Percentiles rank a stretch among this genome's conserved stretches.
phyloP scores from a whole-genome alignment of 2,113 vertebrate genomes.

The Marcusenius ussheri region DNA sequence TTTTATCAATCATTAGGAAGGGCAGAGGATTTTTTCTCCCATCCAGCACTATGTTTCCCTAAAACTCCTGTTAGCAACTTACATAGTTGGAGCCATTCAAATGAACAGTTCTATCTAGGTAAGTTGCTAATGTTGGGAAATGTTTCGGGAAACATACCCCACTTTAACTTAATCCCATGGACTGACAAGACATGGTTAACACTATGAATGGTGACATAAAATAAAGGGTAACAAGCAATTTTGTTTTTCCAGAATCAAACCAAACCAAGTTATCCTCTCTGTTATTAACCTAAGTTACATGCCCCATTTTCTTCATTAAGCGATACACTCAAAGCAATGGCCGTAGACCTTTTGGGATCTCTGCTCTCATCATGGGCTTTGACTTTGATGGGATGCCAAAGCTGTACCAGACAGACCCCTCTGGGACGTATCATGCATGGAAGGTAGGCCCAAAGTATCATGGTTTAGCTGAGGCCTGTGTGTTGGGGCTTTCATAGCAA shows the following conservation, averaged over 20 bases:
- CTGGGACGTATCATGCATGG: conserved; percentile 82
- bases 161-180: not conserved
- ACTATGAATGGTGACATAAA: not conserved
- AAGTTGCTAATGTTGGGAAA: not conserved
- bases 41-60: not conserved
- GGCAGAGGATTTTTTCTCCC: not conserved
- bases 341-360: conserved; percentile 78
- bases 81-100: not conserved
- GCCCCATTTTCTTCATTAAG: conserved; percentile 39
- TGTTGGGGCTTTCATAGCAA: not conserved
- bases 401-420: conserved; percentile 80
- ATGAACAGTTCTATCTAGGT: not conserved
- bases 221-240: not conserved
- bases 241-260: not conserved
- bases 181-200: not conserved
- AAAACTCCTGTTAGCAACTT: not conserved
- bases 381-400: conserved; percentile 76
- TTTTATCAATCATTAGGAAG: not conserved
- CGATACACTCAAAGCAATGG: conserved; percentile 81
- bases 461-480: not conserved
- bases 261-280: not conserved
- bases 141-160: not conserved
- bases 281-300: not conserved
- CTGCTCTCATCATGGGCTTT: conserved; percentile 76
- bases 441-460: conserved; percentile 59